Evolutionary conservation across 2,113 vertebrate species (phyloP).

Genomic region (Grallaria varia): DNA sequence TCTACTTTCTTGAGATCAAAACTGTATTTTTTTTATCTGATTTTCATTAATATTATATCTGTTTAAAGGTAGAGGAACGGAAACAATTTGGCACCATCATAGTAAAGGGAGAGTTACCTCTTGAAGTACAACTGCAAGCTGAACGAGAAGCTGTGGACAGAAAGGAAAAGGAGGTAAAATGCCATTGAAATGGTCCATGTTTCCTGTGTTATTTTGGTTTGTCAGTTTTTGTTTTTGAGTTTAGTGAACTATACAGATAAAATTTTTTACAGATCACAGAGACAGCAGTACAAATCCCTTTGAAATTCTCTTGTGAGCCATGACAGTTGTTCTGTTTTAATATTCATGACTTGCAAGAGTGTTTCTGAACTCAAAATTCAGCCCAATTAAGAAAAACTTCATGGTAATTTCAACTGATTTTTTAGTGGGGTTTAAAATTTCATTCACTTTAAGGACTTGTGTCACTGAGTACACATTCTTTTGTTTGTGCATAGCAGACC

Average conservation of each 20-base stretch:
- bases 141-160: constrained; percentile 95
- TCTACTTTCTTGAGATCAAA: background rate
- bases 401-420: background rate
- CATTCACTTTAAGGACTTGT: background rate
- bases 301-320: background rate
- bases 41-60: background rate
- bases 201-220: background rate
- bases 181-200: background rate
- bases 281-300: background rate
- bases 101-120: constrained; percentile 75
- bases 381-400: background rate
- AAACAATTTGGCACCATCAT: constrained; percentile 79
- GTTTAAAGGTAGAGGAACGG: constrained; percentile 82
- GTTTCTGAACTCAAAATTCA: background rate
- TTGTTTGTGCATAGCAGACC: background rate
- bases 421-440: background rate
- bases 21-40: background rate
- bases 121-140: constrained; percentile 91
- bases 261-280: background rate
- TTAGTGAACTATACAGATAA: background rate
- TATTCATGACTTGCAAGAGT: background rate
- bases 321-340: background rate
- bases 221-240: background rate
- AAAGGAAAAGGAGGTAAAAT: constrained; percentile 94
- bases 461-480: background rate